Evolutionary conservation across 2,113 vertebrate species (phyloP).

Genomic region (Zapornia atra): DNA sequence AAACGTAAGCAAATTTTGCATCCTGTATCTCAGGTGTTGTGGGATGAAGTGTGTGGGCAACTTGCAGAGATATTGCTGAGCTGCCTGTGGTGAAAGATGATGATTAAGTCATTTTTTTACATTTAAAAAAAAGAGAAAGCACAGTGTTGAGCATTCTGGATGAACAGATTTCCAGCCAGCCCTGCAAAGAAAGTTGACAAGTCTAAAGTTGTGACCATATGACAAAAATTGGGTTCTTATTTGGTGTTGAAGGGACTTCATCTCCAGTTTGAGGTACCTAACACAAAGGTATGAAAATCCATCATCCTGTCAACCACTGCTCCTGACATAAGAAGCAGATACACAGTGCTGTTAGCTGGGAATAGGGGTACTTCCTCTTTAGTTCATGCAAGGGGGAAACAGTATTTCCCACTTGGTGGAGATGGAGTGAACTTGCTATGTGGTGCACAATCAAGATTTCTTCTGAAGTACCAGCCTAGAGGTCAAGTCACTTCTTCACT

Average conservation of each 20-base stretch:
- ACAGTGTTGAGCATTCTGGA: neutral
- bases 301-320: neutral
- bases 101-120: neutral
- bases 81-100: neutral
- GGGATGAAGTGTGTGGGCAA: neutral
- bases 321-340: neutral
- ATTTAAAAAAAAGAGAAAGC: neutral
- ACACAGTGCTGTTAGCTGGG: neutral
- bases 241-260: neutral
- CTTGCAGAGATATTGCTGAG: neutral
- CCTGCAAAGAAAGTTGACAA: neutral
- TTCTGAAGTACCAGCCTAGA: neutral
- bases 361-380: neutral
- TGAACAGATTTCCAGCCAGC: neutral
- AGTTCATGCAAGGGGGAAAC: neutral
- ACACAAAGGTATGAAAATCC: neutral
- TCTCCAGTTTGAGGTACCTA: neutral
- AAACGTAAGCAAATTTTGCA: neutral
- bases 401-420: neutral
- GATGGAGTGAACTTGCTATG: neutral
- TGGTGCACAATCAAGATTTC: neutral
- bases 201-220: neutral
- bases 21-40: neutral
- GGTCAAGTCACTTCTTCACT: neutral
- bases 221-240: neutral